These are phyloP conservation scores for Porites lobata DNA, from an alignment of 92 coral and sea anemone genomes.

Conservation along the genomic window DNA sequence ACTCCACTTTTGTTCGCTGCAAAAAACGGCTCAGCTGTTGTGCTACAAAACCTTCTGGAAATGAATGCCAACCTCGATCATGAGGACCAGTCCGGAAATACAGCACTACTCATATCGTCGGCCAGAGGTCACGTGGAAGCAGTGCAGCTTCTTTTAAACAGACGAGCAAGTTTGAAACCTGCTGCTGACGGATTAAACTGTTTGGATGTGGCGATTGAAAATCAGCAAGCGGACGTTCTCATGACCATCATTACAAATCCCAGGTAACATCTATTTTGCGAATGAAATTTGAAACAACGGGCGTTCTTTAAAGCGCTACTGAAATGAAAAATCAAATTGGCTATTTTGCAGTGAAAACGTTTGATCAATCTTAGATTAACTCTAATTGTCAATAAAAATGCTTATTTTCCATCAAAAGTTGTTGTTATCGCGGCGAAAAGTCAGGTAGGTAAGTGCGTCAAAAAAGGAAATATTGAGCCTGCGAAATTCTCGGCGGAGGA, in stretches of 20 bases:
- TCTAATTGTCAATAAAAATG: no score
- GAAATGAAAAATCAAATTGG: no score
- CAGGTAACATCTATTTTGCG: slow-evolving; percentile 39
- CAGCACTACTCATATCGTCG: slow-evolving; percentile 82
- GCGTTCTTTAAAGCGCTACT: background rate
- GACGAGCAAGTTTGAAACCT: slow-evolving; percentile 41
- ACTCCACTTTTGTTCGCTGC: slow-evolving; percentile 81
- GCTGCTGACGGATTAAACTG: slow-evolving; percentile 62
- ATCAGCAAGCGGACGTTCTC: slow-evolving; percentile 49
- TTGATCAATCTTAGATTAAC: no score
- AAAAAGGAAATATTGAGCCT: no score
- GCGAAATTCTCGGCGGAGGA: no score
- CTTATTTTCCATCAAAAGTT: no score
- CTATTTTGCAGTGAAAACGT: no score
- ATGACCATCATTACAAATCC: slow-evolving; percentile 68
- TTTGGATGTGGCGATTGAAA: slow-evolving; percentile 74
- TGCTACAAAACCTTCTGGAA: slow-evolving; percentile 67
- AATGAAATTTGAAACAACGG: background rate
- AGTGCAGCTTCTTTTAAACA: slow-evolving; percentile 65
- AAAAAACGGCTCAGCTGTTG: slow-evolving; percentile 57
- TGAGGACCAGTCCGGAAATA: slow-evolving; percentile 72
- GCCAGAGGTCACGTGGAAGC: slow-evolving; percentile 56
- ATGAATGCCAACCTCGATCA: slow-evolving; percentile 55
- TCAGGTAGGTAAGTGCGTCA: no score
- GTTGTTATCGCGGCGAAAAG: no score